Conservation (phyloP, 2,797 vertebrate genomes). For the Parauchenoglanis punctatus region DNA sequence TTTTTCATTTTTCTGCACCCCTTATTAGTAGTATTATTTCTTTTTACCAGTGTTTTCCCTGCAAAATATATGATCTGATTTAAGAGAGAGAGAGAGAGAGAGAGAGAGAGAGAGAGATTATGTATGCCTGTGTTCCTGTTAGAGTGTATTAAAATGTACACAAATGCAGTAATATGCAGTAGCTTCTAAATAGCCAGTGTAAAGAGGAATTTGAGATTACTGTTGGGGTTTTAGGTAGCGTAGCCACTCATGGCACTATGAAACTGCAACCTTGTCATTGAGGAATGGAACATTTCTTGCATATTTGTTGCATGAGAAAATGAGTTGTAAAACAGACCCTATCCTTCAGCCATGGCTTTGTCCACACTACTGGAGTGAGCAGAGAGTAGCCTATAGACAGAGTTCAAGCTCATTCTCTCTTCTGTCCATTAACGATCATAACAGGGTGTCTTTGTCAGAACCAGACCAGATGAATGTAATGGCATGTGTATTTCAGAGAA, state of each 20-base stretch:
- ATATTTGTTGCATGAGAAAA: slow-evolving; percentile 46
- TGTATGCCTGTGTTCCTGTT: not conserved
- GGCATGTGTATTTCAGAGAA: slow-evolving; percentile 10
- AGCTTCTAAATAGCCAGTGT: not conserved
- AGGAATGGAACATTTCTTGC: slow-evolving; percentile 43
- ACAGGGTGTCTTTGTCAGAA: slow-evolving; percentile 36
- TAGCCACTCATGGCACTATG: not conserved
- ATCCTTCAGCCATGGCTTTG: slow-evolving; percentile 38
- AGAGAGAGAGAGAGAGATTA: not conserved
- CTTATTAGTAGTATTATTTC: not conserved
- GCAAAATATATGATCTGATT: not conserved
- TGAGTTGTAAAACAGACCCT: slow-evolving; percentile 21
- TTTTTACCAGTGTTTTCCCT: not conserved
- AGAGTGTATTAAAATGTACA: not conserved
- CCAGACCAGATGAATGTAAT: slow-evolving; percentile 3
- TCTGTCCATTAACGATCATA: slow-evolving; percentile 18
- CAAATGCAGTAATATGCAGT: not conserved
- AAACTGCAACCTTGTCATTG: not conserved
- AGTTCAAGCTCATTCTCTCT: not conserved
- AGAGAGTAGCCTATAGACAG: slow-evolving; percentile 24
- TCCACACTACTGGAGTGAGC: slow-evolving; percentile 12
- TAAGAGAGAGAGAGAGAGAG: not conserved
- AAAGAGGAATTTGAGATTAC: not conserved
- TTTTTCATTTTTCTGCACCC: not conserved
- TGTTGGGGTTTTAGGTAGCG: slow-evolving; percentile 12